Evolutionary conservation across 1,140 invertebrate species (phyloP), one percentile per base, ranked within the genome.

Genomic region (Aleiodes sp.): DNA sequence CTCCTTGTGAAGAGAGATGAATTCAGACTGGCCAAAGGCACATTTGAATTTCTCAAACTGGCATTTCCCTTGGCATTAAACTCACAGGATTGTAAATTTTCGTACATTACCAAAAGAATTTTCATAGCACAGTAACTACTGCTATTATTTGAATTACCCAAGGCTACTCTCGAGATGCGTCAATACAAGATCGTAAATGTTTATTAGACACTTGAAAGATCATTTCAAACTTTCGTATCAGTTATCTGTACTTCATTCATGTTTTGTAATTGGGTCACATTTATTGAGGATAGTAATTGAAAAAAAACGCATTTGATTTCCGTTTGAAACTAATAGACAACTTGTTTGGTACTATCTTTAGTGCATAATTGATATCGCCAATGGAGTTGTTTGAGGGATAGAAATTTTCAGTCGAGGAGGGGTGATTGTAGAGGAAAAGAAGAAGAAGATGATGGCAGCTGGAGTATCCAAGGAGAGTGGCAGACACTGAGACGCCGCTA

Each of bases 401-500:
- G n/a, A n/a, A n/a, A n/a, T n/a, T n/a, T 52, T 52, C 46, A 7
- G 46, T 24, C 26, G 46, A 43, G 46, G 4, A 7, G 46, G 31
- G 31, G 2, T 52, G 21, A 16, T 24, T 52, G 12, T 14, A 59
- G 4, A 26, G n/a, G 28, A 6, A 6, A 26, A 59, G 28, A 1
- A 28, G 24, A 56, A 6, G 39, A 43, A 24, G 24, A 9, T 10
- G 24, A 12, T 57, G 28, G 28, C 28, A 29, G 56, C 26, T 52
- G 16, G 21, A 12, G 6, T 52, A 24, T n/a, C 16, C 26, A 21
- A 52, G 28, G 28, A 59, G 56, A 59, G 56, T 59, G 28, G 26
- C 73, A 80, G 78, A 80, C 77, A 74, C 69, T 71, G 72, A 77
- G 78, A 79, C 77, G 72, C 72, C 76, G 73, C 82, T 84, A 84